Base-by-base conservation (phyloP, 2,888 invertebrate genomes). In the Epirrita christyi region DNA sequence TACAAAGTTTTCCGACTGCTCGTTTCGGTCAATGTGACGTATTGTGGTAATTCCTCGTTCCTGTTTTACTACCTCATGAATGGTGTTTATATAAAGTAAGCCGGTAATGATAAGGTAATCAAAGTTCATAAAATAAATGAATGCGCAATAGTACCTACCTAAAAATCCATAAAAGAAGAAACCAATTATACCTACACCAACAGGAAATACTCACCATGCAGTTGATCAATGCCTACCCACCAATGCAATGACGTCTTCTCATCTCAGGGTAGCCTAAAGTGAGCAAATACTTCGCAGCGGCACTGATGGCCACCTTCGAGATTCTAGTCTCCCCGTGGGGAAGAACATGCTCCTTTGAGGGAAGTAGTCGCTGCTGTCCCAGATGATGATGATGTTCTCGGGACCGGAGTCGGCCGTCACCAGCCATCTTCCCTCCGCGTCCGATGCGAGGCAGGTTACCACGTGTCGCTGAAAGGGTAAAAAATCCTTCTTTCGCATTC, bases 391-490 rank as follows among this genome's bases (percentile, higher is more conserved):
- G 42, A 85, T 79, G 62, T 93, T 93, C 64, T 94, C 94, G 0
- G 88, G 76, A 0, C 93, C 94, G 0, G 88, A 83, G 78, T 94
- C 94, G 0, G 93, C 93, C 0, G 94, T 93, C 7, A 93, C 89
- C 49, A 95, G 74, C 93, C 93, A 94, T 49, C 85, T 84, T n/a
- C 94, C 94, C 1, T 73, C 70, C 0, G 59, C 69, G 69, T 94
- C 93, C 0, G 86, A 63, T 1, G 93, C 90, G 56, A 94, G 80
- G 64, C 84, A 84, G 1, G 83, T 86, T 6, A 95, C 82, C 59
- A 80, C 70, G 70, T 93, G 92, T 72, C 90, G 87, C 94, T 94
- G 72, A 6, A 36, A 11, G 14, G 14, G 6, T 28, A 6, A 32
- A 34, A 14, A 9, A 80, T 21, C 8, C n/a, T n/a, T 27, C 27